These are phyloP conservation scores for western clawed frog (Xenopus tropicalis) DNA, from an alignment of 2,113 vertebrate species.

Conservation along the genomic window UCB_Xtro_10.0 CM004444.2:100243501-100244000, in stretches of 20 bases:
- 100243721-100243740: too few relatives aligned
- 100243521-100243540: constrained; percentile 33
- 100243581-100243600: constrained; percentile 34
- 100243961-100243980: not conserved
- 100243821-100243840: not conserved
- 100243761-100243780: too few relatives aligned
- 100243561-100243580: constrained; percentile 27
- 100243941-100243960: not conserved
- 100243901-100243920: constrained; percentile 16
- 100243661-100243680: not conserved
- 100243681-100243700: not conserved
- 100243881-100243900: constrained; percentile 23
- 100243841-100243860: constrained; percentile 42
- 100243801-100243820: too few relatives aligned
- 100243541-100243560: constrained; percentile 27
- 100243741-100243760: too few relatives aligned
- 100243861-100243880: constrained; percentile 23
- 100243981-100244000: too few relatives aligned
- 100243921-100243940: constrained; percentile 18
- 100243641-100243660: constrained; percentile 22
- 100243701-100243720: not conserved
- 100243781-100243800: too few relatives aligned
- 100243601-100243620: constrained; percentile 14
- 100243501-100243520: too few relatives aligned
- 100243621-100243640: not conserved